Conservation (phyloP, 1,140 invertebrate species). For the Polypedilum pembai region DNA sequence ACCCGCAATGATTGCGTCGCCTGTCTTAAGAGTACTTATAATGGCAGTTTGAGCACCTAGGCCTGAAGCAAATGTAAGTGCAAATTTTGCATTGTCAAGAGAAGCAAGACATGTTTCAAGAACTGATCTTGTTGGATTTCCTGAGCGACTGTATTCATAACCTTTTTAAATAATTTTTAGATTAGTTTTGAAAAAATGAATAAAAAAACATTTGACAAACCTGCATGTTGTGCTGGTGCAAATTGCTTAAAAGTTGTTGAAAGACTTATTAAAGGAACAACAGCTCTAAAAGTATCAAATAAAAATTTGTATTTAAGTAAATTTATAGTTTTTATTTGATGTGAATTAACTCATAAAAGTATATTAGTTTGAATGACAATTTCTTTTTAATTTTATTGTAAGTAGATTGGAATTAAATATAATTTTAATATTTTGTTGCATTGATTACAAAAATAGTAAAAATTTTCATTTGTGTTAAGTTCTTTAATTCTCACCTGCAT, state of each 20-base stretch:
- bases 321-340: no score
- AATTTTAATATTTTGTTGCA: no score
- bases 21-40: conserved; percentile 63
- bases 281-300: conserved; percentile 35
- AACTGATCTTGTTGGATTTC: conserved; percentile 87
- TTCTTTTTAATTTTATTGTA: no score
- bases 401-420: no score
- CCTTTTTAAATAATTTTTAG: conserved; percentile 44
- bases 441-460: no score
- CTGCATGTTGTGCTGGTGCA: conserved; percentile 64
- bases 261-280: conserved; percentile 85
- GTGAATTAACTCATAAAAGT: no score
- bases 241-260: conserved; percentile 92
- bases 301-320: not conserved
- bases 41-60: conserved; percentile 76
- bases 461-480: no score
- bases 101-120: conserved; percentile 85
- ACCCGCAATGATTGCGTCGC: conserved; percentile 85
- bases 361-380: no score
- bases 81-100: conserved; percentile 84
- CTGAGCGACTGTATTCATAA: conserved; percentile 88
- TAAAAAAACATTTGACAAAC: conserved; percentile 47
- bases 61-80: conserved; percentile 81
- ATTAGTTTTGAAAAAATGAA: not conserved
- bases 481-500: conserved; percentile 32